Evolutionary conservation across 1,140 invertebrate genomes (phyloP), one percentile per base, ranked within the genome.

Genomic region (Nephila pilipes): DNA sequence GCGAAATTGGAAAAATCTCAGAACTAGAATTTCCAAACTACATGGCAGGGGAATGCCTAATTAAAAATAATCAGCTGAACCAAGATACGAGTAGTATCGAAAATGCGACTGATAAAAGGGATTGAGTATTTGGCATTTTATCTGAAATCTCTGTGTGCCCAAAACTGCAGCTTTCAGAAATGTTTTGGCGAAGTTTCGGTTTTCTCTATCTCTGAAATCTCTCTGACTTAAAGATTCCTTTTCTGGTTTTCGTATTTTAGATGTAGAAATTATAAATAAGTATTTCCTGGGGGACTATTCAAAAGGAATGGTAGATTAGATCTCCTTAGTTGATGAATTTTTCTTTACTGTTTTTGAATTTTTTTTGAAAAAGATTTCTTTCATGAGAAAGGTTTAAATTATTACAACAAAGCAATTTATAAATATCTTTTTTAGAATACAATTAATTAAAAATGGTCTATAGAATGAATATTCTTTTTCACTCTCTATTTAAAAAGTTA

Each of bases 1-100:
- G 16, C 36, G 69, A 32, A 75, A 75, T 75, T 20, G 69, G 69
- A 75, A 75, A 75, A 75, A 75, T 75, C 16, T 75, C 69, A 75
- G 18, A 75, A 18, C 32, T 75, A 12, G 69, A 75, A 75, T 32
- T 32, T 32, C 20, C 69, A 5, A 14, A 16, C 18, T 16, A 6
- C 69, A 75, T 4, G 16, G 14, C 16, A 18, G 32, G 18, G 69
- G 69, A 32, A 36, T 75, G 69, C 32, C 69, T 75, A 75, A 75
- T 75, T 75, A 75, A 75, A 75, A 75, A 75, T 75, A 36, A 20
- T 36, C 32, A 36, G 32, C 6, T 6, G 69, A 75, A 75, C 29
- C 16, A 29, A 14, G 29, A 36, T 75, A n/a, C n/a, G n/a, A n/a
- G n/a, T n/a, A n/a, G n/a, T n/a, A 75, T 75, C 69, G 69, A 75